phyloP scores from a whole-genome alignment of 2,888 invertebrate species.

The Nemapogon koenigi region DNA sequence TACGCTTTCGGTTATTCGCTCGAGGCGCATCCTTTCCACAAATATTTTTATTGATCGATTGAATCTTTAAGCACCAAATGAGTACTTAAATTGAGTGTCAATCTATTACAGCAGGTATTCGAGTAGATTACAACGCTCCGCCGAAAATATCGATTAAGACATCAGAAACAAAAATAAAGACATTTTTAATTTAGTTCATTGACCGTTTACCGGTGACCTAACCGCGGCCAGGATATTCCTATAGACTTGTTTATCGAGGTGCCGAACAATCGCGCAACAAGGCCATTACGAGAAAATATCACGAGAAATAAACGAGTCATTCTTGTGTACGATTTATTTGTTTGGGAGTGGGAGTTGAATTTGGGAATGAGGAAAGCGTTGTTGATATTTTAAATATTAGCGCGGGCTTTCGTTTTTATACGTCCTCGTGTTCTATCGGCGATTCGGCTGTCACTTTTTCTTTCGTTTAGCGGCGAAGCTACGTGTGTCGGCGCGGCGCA shows the following conservation, averaged over 20 bases:
- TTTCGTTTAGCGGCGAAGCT: conserved; percentile 39
- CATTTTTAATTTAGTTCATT: conserved; percentile 22
- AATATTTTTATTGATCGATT: too few species aligned
- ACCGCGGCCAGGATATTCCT: conserved; percentile 12
- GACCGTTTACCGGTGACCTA: conserved; percentile 33
- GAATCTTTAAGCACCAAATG: too few species aligned
- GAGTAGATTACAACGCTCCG: too few species aligned
- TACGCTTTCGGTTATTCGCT: too few species aligned
- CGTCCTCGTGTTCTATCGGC: conserved; percentile 59
- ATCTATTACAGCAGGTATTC: too few species aligned
- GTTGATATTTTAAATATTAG: too few species aligned
- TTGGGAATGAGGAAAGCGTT: neutral
- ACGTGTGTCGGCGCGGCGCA: conserved; percentile 16
- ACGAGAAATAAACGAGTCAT: neutral
- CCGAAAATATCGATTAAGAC: conserved; percentile 5
- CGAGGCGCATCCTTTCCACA: too few species aligned
- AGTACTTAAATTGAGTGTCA: too few species aligned
- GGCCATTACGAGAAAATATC: neutral
- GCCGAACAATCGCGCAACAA: neutral
- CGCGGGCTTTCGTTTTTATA: conserved; percentile 56
- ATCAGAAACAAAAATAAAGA: conserved; percentile 7
- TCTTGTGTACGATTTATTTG: neutral
- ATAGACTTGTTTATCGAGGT: neutral
- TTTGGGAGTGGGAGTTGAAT: neutral
- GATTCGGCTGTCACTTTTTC: conserved; percentile 63